Evolutionary conservation across 2,888 invertebrate genomes (phyloP).

Genomic region (Melanotus villosus): DNA sequence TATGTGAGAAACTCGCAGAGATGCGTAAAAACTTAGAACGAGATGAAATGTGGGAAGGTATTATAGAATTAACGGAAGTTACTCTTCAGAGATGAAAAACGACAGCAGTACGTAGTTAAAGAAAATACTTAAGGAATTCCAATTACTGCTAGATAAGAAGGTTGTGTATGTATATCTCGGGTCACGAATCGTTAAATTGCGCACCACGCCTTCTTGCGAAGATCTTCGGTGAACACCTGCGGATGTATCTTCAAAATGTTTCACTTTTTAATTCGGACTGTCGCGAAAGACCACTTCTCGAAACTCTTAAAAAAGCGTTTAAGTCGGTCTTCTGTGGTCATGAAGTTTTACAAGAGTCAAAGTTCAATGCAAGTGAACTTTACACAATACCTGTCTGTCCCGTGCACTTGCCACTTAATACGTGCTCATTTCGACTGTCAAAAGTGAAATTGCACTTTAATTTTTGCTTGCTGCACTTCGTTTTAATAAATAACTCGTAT

Average conservation of each 20-base stretch:
- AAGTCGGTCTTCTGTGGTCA: neutral
- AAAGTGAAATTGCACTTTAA: slow-evolving; percentile 40
- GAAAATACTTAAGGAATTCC: slow-evolving; percentile 30
- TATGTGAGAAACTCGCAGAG: neutral
- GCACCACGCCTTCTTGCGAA: slow-evolving; percentile 46
- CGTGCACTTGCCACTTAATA: slow-evolving; percentile 36
- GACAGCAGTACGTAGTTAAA: neutral
- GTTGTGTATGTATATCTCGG: slow-evolving; percentile 37
- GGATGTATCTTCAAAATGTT: slow-evolving; percentile 39
- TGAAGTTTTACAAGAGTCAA: slow-evolving; percentile 14
- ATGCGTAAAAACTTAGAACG: too few species aligned
- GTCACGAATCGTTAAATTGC: slow-evolving; percentile 51
- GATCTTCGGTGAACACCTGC: slow-evolving; percentile 44
- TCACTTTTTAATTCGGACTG: slow-evolving; percentile 31
- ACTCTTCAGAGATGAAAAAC: slow-evolving; percentile 9
- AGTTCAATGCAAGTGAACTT: slow-evolving; percentile 43
- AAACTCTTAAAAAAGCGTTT: neutral
- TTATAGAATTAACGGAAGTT: neutral
- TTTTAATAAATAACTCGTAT: neutral
- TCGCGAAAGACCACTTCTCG: neutral
- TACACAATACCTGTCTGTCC: slow-evolving; percentile 43
- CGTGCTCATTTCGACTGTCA: slow-evolving; percentile 32
- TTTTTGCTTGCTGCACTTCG: neutral
- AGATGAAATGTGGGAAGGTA: neutral
- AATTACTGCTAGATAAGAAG: slow-evolving; percentile 42